These are phyloP conservation scores for Tyrophagus putrescentiae DNA, from an alignment of 1,140 invertebrate species.

Conservation along the genomic window DNA sequence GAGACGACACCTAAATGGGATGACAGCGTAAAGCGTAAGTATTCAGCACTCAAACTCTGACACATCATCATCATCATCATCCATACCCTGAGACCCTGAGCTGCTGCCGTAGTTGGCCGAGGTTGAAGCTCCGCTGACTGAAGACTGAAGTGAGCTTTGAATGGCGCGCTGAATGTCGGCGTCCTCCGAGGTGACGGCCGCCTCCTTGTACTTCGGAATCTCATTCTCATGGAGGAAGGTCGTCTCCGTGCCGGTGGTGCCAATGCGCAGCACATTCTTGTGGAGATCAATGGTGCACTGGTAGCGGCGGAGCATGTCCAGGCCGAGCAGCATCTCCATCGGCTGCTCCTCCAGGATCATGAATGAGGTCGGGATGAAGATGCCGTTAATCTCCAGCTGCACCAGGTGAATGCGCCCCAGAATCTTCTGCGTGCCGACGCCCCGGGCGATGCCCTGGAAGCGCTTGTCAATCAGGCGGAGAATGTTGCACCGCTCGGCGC, in stretches of 20 bases:
- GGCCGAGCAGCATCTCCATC: conserved; percentile 93
- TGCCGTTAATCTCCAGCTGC: conserved; percentile 84
- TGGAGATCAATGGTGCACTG: conserved; percentile 90
- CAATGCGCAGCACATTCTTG: conserved; percentile 71
- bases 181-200: neutral
- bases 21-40: too few species aligned
- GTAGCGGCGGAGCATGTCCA: conserved; percentile 94
- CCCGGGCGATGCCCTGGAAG: conserved; percentile 83
- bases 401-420: conserved; percentile 37
- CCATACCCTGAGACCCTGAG: too few species aligned
- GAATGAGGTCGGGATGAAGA: conserved; percentile 87
- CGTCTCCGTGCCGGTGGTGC: conserved; percentile 86
- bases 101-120: too few species aligned
- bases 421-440: conserved; percentile 90
- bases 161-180: conserved; percentile 29
- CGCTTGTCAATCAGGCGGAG: conserved; percentile 83
- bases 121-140: too few species aligned
- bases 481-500: conserved; percentile 81
- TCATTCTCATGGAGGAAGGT: conserved; percentile 73
- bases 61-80: too few species aligned
- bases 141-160: conserved; percentile 7
- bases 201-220: conserved; percentile 42
- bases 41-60: too few species aligned
- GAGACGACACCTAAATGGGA: too few species aligned
- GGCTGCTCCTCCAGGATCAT: conserved; percentile 92